These are phyloP conservation scores for Acholoe squamosa DNA, from an alignment of 2,888 invertebrate species.

Conservation along the genomic window DNA sequence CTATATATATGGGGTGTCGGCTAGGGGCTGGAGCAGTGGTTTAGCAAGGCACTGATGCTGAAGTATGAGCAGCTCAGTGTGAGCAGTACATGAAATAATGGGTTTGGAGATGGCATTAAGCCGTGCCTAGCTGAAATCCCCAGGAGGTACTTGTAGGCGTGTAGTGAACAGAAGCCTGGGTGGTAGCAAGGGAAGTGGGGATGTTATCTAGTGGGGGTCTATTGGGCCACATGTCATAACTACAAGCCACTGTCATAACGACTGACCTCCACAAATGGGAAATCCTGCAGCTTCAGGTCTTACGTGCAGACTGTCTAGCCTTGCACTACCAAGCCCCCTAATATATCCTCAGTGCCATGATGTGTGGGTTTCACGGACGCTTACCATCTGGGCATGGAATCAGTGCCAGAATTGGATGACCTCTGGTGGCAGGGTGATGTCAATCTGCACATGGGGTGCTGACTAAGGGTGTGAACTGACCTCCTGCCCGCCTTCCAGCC, in stretches of 20 bases:
- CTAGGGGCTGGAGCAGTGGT: background rate
- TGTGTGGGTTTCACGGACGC: background rate
- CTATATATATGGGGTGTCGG: constrained; percentile 5
- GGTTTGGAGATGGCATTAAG: constrained; percentile 40
- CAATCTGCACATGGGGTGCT: background rate
- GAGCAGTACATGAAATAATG: constrained; percentile 42
- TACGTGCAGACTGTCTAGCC: background rate
- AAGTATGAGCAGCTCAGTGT: background rate
- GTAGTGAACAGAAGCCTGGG: background rate
- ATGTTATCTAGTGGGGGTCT: background rate
- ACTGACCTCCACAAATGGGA: background rate
- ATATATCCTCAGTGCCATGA: background rate
- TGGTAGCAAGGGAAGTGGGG: background rate
- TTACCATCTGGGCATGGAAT: background rate
- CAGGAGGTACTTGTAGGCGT: background rate
- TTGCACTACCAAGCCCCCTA: background rate
- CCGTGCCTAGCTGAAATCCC: background rate
- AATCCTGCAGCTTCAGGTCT: background rate
- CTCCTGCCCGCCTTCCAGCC: background rate
- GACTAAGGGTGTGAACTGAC: background rate
- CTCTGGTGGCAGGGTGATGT: background rate
- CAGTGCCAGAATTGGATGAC: background rate
- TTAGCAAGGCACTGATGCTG: background rate
- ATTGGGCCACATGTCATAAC: background rate
- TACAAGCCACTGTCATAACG: background rate